A percentile compares a stretch with the other conserved stretches of the same genome.
Conservation (phyloP, 2,113 vertebrate species). For the Nematolebias whitei region DNA sequence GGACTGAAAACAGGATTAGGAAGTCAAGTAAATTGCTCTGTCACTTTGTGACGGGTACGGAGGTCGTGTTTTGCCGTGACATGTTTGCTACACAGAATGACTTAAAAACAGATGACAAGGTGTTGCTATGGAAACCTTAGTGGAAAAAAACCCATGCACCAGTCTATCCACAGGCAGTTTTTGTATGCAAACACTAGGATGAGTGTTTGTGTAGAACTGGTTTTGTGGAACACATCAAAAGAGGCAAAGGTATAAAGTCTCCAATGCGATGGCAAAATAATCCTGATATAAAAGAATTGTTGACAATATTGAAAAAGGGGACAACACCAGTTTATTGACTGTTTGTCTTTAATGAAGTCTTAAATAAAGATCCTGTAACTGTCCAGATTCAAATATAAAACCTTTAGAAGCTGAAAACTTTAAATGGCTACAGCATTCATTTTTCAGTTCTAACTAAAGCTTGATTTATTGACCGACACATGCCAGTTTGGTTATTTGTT, state of each 20-base stretch:
- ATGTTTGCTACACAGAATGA: constrained; percentile 61
- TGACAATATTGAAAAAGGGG: neutral
- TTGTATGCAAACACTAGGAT: constrained; percentile 65
- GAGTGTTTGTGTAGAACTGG: constrained; percentile 44
- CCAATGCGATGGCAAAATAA: constrained; percentile 2
- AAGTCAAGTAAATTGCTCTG: constrained; percentile 76
- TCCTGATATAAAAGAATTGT: neutral
- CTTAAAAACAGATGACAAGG: constrained; percentile 72
- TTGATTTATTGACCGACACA: neutral
- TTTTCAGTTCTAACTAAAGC: too few relatives aligned
- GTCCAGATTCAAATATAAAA: too few relatives aligned
- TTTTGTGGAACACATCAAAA: constrained; percentile 43
- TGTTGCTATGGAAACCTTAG: constrained; percentile 79
- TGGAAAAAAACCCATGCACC: constrained; percentile 51
- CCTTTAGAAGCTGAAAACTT: too few relatives aligned
- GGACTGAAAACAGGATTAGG: constrained; percentile 60
- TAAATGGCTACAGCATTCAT: too few relatives aligned
- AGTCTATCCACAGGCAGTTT: constrained; percentile 53
- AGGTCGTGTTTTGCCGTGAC: constrained; percentile 68
- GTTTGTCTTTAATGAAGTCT: neutral
- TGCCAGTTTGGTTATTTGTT: neutral
- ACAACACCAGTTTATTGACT: neutral
- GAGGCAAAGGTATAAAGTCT: constrained; percentile 37
- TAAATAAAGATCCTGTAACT: neutral
- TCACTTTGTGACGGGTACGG: constrained; percentile 73